phyloP scores from a whole-genome alignment of 1,140 invertebrate genomes.

The Tetraneura akinire region DNA sequence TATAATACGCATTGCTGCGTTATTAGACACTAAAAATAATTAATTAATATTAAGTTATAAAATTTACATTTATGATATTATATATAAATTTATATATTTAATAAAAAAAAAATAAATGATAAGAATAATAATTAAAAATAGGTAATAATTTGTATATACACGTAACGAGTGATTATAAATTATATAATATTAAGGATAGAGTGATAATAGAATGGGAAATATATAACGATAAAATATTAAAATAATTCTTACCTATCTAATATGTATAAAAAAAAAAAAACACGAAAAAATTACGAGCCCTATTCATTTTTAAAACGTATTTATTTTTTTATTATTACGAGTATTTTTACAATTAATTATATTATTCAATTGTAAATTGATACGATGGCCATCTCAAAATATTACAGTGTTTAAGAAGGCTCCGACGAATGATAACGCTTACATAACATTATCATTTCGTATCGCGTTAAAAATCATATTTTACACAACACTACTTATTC shows the following conservation, averaged over 20 bases:
- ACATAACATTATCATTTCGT: neutral
- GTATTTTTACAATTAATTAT: neutral
- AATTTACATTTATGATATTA: too few relatives aligned
- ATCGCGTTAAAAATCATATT: neutral
- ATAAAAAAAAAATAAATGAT: neutral
- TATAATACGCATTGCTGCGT: conserved; percentile 1
- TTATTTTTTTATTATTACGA: neutral
- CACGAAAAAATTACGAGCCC: too few relatives aligned
- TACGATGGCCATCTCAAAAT: conserved; percentile 32
- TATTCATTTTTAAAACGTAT: too few relatives aligned
- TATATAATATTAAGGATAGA: neutral
- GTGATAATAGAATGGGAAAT: too few relatives aligned
- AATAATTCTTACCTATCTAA: too few relatives aligned
- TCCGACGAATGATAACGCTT: too few relatives aligned
- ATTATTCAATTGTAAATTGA: conserved; percentile 33
- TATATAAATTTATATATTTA: neutral
- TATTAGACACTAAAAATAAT: neutral
- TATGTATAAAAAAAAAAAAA: too few relatives aligned
- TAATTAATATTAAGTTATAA: neutral
- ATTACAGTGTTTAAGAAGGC: conserved; percentile 11
- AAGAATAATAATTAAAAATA: neutral
- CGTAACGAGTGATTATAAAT: neutral
- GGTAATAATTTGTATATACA: neutral
- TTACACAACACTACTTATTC: too few relatives aligned
- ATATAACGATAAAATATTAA: too few relatives aligned